Evolutionary conservation across 1,140 invertebrate genomes (phyloP), one percentile per base, ranked within the genome.

Genomic region (Apis laboriosa): DNA sequence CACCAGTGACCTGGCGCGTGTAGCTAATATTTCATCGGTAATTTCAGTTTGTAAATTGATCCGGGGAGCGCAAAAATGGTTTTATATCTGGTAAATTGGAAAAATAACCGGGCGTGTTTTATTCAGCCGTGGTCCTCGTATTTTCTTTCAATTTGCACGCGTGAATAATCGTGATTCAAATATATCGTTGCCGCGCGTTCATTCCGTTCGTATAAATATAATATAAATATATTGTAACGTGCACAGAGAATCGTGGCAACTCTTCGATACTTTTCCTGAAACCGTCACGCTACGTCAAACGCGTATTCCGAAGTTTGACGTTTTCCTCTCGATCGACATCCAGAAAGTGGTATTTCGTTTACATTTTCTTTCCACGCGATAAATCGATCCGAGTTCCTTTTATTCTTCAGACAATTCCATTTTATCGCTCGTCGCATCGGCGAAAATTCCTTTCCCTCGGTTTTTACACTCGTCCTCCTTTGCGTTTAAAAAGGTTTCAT

Each of bases 321-420:
- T 80, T 64, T 73, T n/a, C 17, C 70, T 73, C 49, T 73, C 49
- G 78, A 63, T 13, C 51, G 58, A 17, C 56, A 63, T 17, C 13
- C 67, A 68, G n/a, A 73, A 74, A 74, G 49, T 64, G 77, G 60
- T 74, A 60, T 64, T 80, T 49, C 78, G 70, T 80, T 80, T 73
- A 51, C 78, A 80, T 80, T 73, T 71, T 24, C 49, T 21, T n/a
- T 55, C 58, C 13, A 2, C 56, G 9, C 15, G 55, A 74, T 19
- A 55, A 49, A 72, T 74, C 70, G 60, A 73, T 55, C 60, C 15
- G 55, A 8, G 7, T 55, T 19, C 43, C 66, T n/a, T 60, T 28
- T 60, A 71, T 51, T 71, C 51, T 13, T 9, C 34, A 4, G 55
- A 28, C 66, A 21, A 71, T 70, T n/a, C 66, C 43, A 61, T 43